Conservation (phyloP, 2,113 vertebrate species). For the Mobula hypostoma region DNA sequence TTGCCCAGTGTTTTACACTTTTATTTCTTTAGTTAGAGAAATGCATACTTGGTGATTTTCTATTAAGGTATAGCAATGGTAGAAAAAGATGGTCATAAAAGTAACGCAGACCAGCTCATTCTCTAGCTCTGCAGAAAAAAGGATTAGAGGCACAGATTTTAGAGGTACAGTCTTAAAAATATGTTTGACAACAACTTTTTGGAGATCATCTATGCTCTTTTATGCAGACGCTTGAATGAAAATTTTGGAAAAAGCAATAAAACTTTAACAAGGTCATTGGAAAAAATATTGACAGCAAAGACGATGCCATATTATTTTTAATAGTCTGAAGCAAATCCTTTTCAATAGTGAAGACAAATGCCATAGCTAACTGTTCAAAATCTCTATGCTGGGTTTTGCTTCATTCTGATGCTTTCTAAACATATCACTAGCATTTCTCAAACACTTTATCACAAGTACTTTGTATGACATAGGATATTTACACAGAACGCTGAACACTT, state of each 20-base stretch:
- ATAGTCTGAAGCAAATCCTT: background rate
- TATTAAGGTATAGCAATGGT: background rate
- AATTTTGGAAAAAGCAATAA: background rate
- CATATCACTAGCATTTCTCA: background rate
- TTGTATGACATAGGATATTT: slow-evolving; percentile 32
- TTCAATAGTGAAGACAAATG: background rate
- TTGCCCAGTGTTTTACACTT: no score
- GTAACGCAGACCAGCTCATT: background rate
- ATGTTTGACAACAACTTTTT: background rate
- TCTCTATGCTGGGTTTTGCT: background rate
- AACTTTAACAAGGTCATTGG: background rate
- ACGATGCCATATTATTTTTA: background rate
- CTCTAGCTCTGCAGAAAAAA: background rate
- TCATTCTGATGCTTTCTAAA: background rate
- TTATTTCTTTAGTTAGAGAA: no score
- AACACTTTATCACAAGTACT: slow-evolving; percentile 20
- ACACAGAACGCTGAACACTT: slow-evolving; percentile 40
- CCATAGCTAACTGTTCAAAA: background rate
- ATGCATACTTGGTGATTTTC: background rate
- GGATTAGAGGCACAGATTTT: background rate
- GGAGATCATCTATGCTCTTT: background rate
- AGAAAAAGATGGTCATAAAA: background rate
- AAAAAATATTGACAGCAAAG: background rate
- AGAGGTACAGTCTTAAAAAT: background rate
- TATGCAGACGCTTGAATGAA: background rate